phyloP scores from a whole-genome alignment of 2,113 vertebrate species.

The Rhadina sibilatrix region DNA sequence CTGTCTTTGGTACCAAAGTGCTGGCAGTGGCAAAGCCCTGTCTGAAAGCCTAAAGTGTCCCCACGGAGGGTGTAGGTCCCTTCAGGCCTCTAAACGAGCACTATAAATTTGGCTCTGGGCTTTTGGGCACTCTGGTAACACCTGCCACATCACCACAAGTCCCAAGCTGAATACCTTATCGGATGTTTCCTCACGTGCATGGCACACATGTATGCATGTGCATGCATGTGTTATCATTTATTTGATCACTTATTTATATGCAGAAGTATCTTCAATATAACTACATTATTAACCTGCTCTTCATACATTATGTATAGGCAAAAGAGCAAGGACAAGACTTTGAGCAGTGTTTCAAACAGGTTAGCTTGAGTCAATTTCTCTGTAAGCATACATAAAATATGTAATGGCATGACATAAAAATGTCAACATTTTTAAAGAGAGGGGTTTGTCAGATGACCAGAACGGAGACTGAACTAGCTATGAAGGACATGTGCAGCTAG shows the following conservation, averaged over 20 bases:
- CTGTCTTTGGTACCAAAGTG: neutral
- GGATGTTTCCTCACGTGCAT: rapidly evolving
- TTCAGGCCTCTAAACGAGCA: neutral
- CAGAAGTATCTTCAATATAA: neutral
- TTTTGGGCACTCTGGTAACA: neutral
- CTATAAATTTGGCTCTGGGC: neutral
- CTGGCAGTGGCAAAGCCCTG: neutral
- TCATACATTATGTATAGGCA: neutral
- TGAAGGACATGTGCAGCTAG: neutral
- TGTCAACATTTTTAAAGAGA: neutral
- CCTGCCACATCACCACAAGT: rapidly evolving
- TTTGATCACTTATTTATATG: neutral
- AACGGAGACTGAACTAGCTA: neutral
- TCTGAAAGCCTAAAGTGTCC: neutral
- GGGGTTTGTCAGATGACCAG: neutral
- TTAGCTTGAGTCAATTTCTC: neutral
- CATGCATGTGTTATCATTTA: neutral
- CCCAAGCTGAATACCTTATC: neutral
- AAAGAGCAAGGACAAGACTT: neutral
- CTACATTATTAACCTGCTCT: neutral
- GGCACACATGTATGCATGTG: neutral
- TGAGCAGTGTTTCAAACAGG: neutral
- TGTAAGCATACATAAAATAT: neutral
- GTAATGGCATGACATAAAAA: neutral
- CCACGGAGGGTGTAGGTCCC: neutral